phyloP scores from a whole-genome alignment of 2,797 vertebrate species.

The Diceros bicornis region DNA sequence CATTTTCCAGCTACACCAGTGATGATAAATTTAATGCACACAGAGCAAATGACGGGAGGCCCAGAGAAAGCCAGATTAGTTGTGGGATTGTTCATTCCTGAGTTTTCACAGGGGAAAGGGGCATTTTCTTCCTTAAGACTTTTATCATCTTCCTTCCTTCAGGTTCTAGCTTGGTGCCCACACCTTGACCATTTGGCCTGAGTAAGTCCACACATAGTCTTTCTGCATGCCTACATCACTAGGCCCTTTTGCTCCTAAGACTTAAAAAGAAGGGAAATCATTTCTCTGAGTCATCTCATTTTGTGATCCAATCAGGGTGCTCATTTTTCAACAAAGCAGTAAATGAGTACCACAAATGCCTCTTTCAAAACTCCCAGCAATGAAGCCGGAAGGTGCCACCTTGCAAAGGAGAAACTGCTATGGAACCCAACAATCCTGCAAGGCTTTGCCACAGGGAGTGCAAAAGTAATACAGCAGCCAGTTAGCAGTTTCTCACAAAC shows the following conservation, averaged over 20 bases:
- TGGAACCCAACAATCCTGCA: neutral
- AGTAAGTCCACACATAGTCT: constrained; percentile 69
- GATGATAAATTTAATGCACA: constrained; percentile 89
- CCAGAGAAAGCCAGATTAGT: constrained; percentile 74
- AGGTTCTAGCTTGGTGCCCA: neutral
- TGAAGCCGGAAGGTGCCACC: neutral
- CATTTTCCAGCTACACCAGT: constrained; percentile 86
- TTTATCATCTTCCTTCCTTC: constrained; percentile 65
- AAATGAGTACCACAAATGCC: constrained; percentile 33
- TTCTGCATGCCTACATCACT: neutral
- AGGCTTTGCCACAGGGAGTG: neutral
- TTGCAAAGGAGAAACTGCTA: neutral
- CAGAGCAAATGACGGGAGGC: constrained; percentile 80
- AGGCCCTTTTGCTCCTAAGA: neutral
- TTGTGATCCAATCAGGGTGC: neutral
- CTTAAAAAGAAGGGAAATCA: neutral
- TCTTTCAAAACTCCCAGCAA: neutral
- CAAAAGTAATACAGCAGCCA: neutral
- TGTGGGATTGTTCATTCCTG: constrained; percentile 76
- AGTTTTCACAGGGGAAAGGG: constrained; percentile 1
- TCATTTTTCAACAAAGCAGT: constrained; percentile 36
- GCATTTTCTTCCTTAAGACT: constrained; percentile 54
- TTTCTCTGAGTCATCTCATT: constrained; percentile 10
- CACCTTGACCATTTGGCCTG: constrained; percentile 57
- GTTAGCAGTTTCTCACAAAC: constrained; percentile 41